A percentile compares a stretch with the other conserved stretches of the same genome.
Conservation (phyloP, 2,888 invertebrate species). For the Clivina fossor region DNA sequence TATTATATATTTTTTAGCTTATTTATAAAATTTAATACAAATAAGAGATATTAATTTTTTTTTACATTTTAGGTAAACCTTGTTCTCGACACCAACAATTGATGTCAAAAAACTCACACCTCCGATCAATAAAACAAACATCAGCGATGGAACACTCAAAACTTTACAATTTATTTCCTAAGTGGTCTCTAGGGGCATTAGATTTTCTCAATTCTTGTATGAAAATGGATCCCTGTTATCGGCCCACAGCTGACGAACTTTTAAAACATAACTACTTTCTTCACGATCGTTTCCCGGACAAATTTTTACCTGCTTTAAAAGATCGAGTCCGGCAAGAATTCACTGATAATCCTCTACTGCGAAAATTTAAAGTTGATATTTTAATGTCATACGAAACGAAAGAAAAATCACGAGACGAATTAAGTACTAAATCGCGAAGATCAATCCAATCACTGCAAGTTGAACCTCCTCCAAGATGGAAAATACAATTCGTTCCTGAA, state of each 20-base stretch:
- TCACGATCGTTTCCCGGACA: conserved; percentile 66
- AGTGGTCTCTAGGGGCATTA: conserved; percentile 52
- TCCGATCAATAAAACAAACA: conserved; percentile 51
- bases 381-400: conserved; percentile 47
- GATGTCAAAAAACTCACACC: conserved; percentile 53
- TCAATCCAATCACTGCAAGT: conserved; percentile 39
- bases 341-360: conserved; percentile 57
- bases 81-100: conserved; percentile 54
- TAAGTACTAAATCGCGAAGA: conserved; percentile 44
- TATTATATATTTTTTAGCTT: conserved; percentile 7
- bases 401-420: not conserved
- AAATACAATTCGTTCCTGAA: conserved; percentile 48
- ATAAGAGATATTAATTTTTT: too few species aligned
- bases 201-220: conserved; percentile 56
- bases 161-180: conserved; percentile 52
- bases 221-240: conserved; percentile 65
- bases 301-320: conserved; percentile 66
- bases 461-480: conserved; percentile 48
- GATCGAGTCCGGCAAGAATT: conserved; percentile 66
- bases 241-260: conserved; percentile 65
- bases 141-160: conserved; percentile 42
- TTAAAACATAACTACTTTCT: conserved; percentile 67
- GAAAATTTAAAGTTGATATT: conserved; percentile 51
- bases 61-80: conserved; percentile 51
- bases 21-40: too few species aligned